A percentile compares a stretch with the other conserved stretches of the same genome.
Conservation (phyloP, 2,888 invertebrate genomes). For the Notocelia uddmanniana region DNA sequence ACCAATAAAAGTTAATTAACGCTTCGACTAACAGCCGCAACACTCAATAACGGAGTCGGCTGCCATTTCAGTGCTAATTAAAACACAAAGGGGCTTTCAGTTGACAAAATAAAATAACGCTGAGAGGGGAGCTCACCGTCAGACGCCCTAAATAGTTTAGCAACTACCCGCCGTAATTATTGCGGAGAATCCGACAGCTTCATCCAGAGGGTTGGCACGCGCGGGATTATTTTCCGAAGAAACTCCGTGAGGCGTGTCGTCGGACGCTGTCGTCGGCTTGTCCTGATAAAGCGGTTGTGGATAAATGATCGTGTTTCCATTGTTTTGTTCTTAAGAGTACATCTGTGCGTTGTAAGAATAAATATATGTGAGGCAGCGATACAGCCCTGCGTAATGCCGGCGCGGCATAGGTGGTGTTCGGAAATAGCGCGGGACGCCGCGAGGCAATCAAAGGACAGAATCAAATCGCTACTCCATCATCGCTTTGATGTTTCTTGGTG, state of each 20-base stretch:
- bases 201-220: slow-evolving; percentile 42
- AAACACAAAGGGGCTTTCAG: slow-evolving; percentile 73
- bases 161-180: slow-evolving; percentile 67
- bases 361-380: slow-evolving; percentile 3
- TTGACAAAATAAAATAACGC: slow-evolving; percentile 71
- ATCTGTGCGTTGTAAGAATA: slow-evolving; percentile 29
- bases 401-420: slow-evolving; percentile 40
- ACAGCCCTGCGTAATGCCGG: slow-evolving; percentile 38
- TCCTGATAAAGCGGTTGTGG: slow-evolving; percentile 21
- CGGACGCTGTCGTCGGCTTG: slow-evolving; percentile 29
- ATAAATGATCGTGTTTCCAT: slow-evolving; percentile 27
- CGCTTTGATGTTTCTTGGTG: slow-evolving; percentile 78
- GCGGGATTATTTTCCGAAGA: slow-evolving; percentile 34
- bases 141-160: slow-evolving; percentile 75
- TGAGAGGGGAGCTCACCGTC: slow-evolving; percentile 59
- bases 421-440: slow-evolving; percentile 71
- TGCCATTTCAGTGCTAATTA: slow-evolving; percentile 65
- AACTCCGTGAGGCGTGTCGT: slow-evolving; percentile 10
- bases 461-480: slow-evolving; percentile 69
- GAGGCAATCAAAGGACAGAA: slow-evolving; percentile 77
- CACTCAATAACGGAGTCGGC: slow-evolving; percentile 47
- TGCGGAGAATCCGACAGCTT: slow-evolving; percentile 55
- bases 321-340: slow-evolving; percentile 32
- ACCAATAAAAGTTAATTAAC: slow-evolving; percentile 45
- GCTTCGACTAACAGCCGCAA: slow-evolving; percentile 50